phyloP scores from a whole-genome alignment of 2,113 vertebrate species.

The Tyrannus savana region DNA sequence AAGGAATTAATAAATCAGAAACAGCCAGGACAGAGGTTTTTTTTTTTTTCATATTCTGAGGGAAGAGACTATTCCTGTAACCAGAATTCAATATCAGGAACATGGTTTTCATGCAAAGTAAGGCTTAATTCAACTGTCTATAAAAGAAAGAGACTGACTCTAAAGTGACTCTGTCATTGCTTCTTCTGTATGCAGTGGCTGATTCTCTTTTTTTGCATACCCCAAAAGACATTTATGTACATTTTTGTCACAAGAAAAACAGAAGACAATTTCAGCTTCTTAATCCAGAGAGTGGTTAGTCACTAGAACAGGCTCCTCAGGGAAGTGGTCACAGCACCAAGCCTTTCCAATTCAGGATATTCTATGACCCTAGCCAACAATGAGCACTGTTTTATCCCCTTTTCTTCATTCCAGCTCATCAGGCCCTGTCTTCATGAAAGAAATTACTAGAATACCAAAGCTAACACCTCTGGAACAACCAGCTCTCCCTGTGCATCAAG shows the following conservation, averaged over 20 bases:
- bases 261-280: not conserved
- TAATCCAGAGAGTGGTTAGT: not conserved
- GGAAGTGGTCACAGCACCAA: not conserved
- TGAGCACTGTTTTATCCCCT: not conserved
- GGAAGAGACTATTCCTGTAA: not conserved
- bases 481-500: not conserved
- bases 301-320: not conserved
- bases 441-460: not conserved
- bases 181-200: not conserved
- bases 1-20: not conserved
- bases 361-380: not conserved
- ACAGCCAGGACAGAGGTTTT: not conserved
- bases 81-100: not conserved
- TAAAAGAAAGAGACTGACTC: not conserved
- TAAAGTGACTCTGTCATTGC: not conserved
- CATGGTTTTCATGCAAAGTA: not conserved
- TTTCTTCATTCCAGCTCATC: not conserved
- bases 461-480: not conserved
- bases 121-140: not conserved
- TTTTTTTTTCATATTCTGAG: not conserved
- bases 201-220: not conserved
- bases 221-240: not conserved
- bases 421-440: not conserved
- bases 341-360: not conserved
- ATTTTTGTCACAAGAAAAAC: conserved; percentile 7